phyloP scores from a whole-genome alignment of 2,888 invertebrate species.

The Encarsia formosa region DNA sequence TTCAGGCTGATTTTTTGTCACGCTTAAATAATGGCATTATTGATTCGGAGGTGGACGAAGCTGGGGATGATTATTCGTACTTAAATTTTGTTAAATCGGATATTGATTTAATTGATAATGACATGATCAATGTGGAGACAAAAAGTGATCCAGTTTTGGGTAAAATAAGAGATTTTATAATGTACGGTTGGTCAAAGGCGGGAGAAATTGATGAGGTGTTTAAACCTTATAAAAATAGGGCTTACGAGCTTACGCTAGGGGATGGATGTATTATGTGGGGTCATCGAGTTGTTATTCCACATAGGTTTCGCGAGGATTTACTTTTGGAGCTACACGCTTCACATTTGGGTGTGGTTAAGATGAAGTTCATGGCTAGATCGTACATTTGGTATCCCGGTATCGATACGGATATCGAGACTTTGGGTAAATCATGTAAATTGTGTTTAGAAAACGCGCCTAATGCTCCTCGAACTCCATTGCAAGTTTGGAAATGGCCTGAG shows the following conservation, averaged over 20 bases:
- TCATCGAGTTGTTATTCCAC: slow-evolving; percentile 10
- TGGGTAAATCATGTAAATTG: slow-evolving; percentile 13
- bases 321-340: slow-evolving; percentile 29
- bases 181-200: slow-evolving; percentile 1
- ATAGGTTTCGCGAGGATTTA: slow-evolving; percentile 15
- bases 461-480: slow-evolving; percentile 16
- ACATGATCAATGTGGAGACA: slow-evolving; percentile 22
- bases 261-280: slow-evolving; percentile 26
- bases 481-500: slow-evolving; percentile 23
- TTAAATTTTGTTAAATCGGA: not conserved
- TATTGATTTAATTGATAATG: slow-evolving; percentile 1
- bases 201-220: not conserved
- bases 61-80: slow-evolving; percentile 14
- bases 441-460: slow-evolving; percentile 18
- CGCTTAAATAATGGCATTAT: slow-evolving; percentile 20
- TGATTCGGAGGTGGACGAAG: slow-evolving; percentile 17
- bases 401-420: slow-evolving; percentile 24
- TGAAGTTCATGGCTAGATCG: slow-evolving; percentile 31
- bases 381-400: slow-evolving; percentile 32
- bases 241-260: slow-evolving; percentile 20
- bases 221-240: slow-evolving; percentile 1
- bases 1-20: slow-evolving; percentile 26
- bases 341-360: slow-evolving; percentile 31
- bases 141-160: slow-evolving; percentile 20
- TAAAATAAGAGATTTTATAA: not conserved